A percentile compares a stretch with the other conserved stretches of the same genome.
phyloP scores from a whole-genome alignment of 1,140 invertebrate genomes.

The Nautilus pompilius region DNA sequence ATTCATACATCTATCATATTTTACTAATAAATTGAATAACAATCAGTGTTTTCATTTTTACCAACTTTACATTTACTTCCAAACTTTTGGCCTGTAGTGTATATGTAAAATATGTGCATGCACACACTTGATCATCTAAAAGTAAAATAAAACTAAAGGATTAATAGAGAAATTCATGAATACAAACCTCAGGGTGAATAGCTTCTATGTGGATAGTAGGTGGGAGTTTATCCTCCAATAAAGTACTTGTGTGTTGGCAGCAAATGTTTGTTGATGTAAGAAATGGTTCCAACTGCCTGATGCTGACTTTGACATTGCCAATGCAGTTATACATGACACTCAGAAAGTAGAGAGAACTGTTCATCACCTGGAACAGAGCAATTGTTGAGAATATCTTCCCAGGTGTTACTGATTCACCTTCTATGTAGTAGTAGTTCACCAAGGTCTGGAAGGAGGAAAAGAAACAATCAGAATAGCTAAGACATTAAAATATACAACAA shows the following conservation, averaged over 20 bases:
- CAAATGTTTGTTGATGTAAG: slow-evolving; percentile 37
- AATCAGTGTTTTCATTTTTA: too few relatives aligned
- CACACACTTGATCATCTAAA: too few relatives aligned
- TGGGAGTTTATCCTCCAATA: too few relatives aligned
- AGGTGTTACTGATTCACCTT: slow-evolving; percentile 61
- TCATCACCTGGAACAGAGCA: slow-evolving; percentile 91
- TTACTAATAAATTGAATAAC: too few relatives aligned
- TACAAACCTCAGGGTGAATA: too few relatives aligned
- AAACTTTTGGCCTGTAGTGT: too few relatives aligned
- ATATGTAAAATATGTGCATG: too few relatives aligned
- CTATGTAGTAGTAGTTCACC: slow-evolving; percentile 48
- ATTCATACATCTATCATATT: too few relatives aligned
- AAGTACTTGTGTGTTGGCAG: slow-evolving; percentile 2
- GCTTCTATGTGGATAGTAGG: too few relatives aligned
- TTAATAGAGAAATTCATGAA: too few relatives aligned
- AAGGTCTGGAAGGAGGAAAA: slow-evolving; percentile 46
- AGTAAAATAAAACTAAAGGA: too few relatives aligned
- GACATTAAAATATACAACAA: slow-evolving; percentile 34
- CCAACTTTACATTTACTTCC: too few relatives aligned
- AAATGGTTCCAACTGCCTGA: slow-evolving; percentile 50
- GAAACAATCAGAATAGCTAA: slow-evolving; percentile 21
- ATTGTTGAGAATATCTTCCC: slow-evolving; percentile 84
- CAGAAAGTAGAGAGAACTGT: slow-evolving; percentile 89
- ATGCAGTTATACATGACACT: slow-evolving; percentile 94
- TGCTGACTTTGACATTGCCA: slow-evolving; percentile 73